Conservation (phyloP, 2,797 vertebrate genomes). For the Rhinogobio ventralis region DNA sequence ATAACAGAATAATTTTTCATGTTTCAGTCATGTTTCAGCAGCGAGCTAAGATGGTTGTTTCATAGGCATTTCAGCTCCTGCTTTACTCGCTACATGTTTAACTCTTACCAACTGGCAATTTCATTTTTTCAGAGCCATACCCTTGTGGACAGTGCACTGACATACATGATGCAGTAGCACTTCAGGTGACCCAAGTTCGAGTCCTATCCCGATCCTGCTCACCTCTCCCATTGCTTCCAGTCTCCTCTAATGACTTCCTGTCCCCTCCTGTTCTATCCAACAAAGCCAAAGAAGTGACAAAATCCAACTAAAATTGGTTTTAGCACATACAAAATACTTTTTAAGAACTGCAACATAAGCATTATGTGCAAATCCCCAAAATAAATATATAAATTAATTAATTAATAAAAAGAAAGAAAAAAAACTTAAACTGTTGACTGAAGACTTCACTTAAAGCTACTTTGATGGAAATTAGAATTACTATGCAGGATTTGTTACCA, state of each 20-base stretch:
- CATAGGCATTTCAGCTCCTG: background rate
- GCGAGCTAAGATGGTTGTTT: background rate
- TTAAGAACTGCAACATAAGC: background rate
- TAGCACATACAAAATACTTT: background rate
- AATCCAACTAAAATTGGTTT: background rate
- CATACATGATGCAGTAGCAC: background rate
- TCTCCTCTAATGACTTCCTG: background rate
- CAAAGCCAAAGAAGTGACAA: background rate
- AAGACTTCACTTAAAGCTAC: background rate
- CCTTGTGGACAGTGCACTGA: background rate
- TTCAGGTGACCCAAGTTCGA: background rate
- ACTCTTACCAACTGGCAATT: background rate
- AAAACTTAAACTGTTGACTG: background rate
- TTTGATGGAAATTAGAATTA: background rate
- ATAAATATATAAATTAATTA: background rate
- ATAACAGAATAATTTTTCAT: background rate
- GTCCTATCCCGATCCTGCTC: background rate
- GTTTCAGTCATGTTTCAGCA: background rate
- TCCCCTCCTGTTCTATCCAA: background rate
- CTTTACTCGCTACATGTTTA: constrained; percentile 4
- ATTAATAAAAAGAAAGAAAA: background rate
- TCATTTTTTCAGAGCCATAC: background rate
- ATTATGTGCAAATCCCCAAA: no score
- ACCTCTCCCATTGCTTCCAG: background rate
- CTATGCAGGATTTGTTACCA: background rate